Conservation (phyloP, 2,888 invertebrate genomes). For the Rhamnusium bicolor region DNA sequence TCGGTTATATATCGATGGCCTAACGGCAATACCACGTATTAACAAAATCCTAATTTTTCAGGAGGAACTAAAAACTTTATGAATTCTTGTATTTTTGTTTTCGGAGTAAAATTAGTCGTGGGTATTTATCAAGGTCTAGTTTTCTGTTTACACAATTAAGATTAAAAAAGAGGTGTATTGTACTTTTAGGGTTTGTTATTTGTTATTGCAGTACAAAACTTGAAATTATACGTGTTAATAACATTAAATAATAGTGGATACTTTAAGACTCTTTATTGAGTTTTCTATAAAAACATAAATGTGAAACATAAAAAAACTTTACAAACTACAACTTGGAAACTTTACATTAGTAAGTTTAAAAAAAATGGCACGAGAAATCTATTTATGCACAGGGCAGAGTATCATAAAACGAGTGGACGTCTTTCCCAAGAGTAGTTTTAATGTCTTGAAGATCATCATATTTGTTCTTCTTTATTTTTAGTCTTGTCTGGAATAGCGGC, state of each 20-base stretch:
- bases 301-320: background rate
- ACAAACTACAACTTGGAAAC: background rate
- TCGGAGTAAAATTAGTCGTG: background rate
- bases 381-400: background rate
- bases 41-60: background rate
- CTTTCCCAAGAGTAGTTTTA: background rate
- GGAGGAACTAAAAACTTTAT: background rate
- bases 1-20: background rate
- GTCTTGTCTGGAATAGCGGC: background rate
- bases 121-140: background rate
- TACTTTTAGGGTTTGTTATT: background rate
- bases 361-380: background rate
- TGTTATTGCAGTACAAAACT: background rate
- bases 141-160: background rate
- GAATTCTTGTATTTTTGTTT: background rate
- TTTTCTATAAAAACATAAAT: background rate
- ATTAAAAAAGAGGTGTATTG: background rate
- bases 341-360: background rate
- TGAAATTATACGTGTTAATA: background rate
- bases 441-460: background rate
- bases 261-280: background rate
- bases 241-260: background rate
- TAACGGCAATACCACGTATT: background rate
- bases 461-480: background rate
- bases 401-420: background rate